Evolutionary conservation across 2,113 vertebrate species (phyloP), one percentile per base, ranked within the genome.

Genomic region (Ornithorhynchus anatinus): DNA sequence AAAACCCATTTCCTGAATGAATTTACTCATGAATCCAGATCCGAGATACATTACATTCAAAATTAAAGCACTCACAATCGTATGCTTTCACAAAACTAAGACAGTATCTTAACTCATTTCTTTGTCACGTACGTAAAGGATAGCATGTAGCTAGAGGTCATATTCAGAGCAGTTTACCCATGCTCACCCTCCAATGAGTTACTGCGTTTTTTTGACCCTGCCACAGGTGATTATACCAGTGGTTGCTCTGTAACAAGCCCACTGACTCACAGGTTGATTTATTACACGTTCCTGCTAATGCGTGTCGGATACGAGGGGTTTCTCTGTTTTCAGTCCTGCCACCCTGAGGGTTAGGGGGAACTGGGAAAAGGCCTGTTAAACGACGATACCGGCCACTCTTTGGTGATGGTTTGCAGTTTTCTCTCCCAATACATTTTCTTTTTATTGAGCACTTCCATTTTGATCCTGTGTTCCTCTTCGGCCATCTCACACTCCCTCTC

Each of bases 361-460:
- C 92, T 94, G 75, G 93, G 94, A 86, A 94, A 94, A 59, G 92
- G 92, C 86, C 92, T 92, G 82, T 94, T 94, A 88, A 92, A 94
- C 36, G 94, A 94, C 19, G 94, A 89, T 57, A 94, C 94, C 66
- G 94, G 94, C 94, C 94, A 94, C 39, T 94, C 93, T 84, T 94
- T 94, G 52, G 94, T 92, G 80, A 94, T 93, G 62, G 92, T 94
- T 70, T 94, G 94, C 13, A 94, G 86, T 78, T 94, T 94, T 75
- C 94, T 92, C 83, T 94, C 94, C 94, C 94, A 94, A 80, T 94
- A 94, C 94, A 94, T 94, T 92, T 94, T 94, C 86, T 94, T 94
- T 89, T 94, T 94, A 88, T 94, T 94, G 86, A 94, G 90, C 65
- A 94, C 92, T 88, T 94, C 94, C 94, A 94, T 94, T 82, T 92